These are phyloP conservation scores for Orycteropus afer DNA, from an alignment of 2,113 vertebrate species.

Conservation along the genomic window DNA sequence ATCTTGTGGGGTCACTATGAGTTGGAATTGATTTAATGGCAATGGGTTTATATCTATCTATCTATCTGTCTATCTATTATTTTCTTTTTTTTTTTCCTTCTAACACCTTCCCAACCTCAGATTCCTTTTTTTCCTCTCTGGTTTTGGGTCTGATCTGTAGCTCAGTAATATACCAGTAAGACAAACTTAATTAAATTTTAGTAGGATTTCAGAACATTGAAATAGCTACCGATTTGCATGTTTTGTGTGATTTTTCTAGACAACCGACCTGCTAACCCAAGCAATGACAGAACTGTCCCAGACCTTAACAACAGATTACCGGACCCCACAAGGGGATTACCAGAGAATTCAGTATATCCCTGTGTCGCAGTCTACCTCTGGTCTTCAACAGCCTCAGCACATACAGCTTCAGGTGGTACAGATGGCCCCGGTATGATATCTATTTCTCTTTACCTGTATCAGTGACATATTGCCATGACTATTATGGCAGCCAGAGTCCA, in stretches of 20 bases:
- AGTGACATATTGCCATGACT: neutral
- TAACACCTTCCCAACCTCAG: neutral
- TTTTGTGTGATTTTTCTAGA: conserved; percentile 84
- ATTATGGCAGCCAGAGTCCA: neutral
- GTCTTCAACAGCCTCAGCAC: conserved; percentile 93
- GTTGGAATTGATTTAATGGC: neutral
- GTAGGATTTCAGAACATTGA: neutral
- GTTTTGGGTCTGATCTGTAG: neutral
- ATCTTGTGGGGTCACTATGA: neutral
- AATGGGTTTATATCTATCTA: neutral
- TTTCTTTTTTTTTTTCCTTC: neutral
- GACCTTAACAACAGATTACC: conserved; percentile 96
- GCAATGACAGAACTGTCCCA: conserved; percentile 99
- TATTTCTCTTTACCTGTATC: neutral
- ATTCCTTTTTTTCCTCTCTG: neutral
- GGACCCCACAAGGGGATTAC: conserved; percentile 95
- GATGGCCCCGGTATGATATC: conserved; percentile 91
- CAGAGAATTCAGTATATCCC: conserved; percentile 99
- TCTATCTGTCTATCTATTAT: too few species aligned
- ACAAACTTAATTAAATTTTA: neutral
- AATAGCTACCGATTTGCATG: neutral
- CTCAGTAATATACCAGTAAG: neutral
- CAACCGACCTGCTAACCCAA: conserved; percentile 97
- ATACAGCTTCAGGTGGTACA: conserved; percentile 99
- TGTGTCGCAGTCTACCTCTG: conserved; percentile 91